Evolutionary conservation across 2,113 vertebrate genomes (phyloP).

Genomic region (Glaucomys volans): DNA sequence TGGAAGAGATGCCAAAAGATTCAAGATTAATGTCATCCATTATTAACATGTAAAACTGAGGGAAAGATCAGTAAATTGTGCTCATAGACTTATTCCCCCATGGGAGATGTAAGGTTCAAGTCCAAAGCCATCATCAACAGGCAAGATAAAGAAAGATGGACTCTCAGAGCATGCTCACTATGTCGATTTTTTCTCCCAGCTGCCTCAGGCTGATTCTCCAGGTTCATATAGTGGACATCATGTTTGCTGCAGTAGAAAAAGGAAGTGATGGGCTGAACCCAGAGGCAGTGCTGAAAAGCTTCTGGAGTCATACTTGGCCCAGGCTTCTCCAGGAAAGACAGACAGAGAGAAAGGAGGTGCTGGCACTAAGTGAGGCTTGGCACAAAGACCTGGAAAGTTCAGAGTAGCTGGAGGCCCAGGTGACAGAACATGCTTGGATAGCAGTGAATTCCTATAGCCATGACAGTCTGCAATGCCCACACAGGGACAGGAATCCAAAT

Average conservation of each 20-base stretch:
- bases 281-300: background rate
- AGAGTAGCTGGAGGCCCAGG: too few relatives aligned
- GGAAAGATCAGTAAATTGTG: background rate
- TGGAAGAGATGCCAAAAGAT: background rate
- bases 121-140: background rate
- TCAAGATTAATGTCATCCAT: background rate
- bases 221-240: background rate
- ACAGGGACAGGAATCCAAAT: rapidly evolving
- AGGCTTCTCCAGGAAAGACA: too few relatives aligned
- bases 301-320: background rate
- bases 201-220: background rate
- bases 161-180: too few relatives aligned
- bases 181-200: background rate
- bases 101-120: background rate
- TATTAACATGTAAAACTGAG: background rate
- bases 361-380: too few relatives aligned
- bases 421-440: too few relatives aligned
- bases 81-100: background rate
- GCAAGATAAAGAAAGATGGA: background rate
- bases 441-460: background rate
- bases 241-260: background rate
- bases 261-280: too few relatives aligned
- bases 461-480: rapidly evolving
- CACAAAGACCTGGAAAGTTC: too few relatives aligned
- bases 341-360: too few relatives aligned